Evolutionary conservation across 1,140 invertebrate species (phyloP), one percentile per base, ranked within the genome.

Genomic region (Leucophenga varia): DNA sequence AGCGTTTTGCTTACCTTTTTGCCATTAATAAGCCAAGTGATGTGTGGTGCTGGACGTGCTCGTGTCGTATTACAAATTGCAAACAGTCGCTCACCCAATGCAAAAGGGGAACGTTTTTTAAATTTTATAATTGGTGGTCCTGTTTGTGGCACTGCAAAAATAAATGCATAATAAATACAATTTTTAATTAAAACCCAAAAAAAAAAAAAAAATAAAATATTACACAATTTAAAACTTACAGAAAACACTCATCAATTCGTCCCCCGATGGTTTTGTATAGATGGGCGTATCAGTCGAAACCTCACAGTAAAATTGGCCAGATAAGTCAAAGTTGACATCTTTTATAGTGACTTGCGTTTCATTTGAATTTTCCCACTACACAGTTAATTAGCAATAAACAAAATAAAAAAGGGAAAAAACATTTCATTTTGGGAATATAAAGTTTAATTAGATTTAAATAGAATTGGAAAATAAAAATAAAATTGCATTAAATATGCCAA

Each of bases 1-100:
- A n/a, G n/a, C n/a, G n/a, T n/a, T n/a, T n/a, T 67, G 63, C 64
- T 81, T 82, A 90, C 88, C 84, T 87, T 86, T n/a, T 86, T 81
- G 52, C 84, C 85, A 75, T 92, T 91, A 64, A 91, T 85, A 55
- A 89, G 80, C 89, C 89, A 91, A 40, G 86, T 88, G 63, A 92
- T 82, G 61, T 89, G 83, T 4, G 89, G 87, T 14, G 86, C 83
- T 17, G 89, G 89, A 52, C 81, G 79, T 2, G 88, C 85, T 1
- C 84, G 80, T 16, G 83, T 81, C 30, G 88, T 89, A 47, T 86
- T 86, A 67, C 89, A 90, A 52, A 88, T 86, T 4, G 87, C 87
- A 61, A 89, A 84, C 41, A 91, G 71, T 54, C 79, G 79, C 54
- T 90, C 88, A 32, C 83, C 86, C 3, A 88, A 79, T 34, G 78